Evolutionary conservation across 2,797 vertebrate genomes (phyloP).

Genomic region (Peromyscus attwateri): DNA sequence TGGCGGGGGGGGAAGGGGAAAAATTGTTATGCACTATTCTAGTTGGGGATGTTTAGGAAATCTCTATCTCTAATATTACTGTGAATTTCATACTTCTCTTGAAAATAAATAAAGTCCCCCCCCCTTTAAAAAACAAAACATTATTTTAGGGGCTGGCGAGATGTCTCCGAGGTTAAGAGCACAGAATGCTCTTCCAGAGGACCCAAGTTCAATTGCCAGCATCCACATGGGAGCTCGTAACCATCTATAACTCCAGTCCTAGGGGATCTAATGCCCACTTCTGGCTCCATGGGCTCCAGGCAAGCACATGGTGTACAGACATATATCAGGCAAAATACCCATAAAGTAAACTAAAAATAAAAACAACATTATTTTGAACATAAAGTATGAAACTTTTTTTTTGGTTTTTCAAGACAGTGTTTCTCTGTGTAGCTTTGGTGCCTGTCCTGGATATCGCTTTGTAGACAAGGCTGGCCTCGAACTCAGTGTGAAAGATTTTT

Average conservation of each 20-base stretch:
- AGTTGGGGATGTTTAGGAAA: background rate
- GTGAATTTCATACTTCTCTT: background rate
- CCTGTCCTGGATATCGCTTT: no score
- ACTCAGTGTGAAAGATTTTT: conserved; percentile 20
- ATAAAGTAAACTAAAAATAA: background rate
- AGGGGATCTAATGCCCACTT: background rate
- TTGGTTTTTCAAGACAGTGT: no score
- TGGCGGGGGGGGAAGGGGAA: background rate
- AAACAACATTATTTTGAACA: background rate
- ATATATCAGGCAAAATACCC: background rate
- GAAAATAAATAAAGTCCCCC: background rate
- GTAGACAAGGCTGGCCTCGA: no score
- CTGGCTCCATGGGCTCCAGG: background rate
- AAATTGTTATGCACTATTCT: background rate
- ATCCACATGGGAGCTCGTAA: background rate
- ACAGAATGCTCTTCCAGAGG: background rate
- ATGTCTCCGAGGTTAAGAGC: background rate
- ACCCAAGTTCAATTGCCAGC: background rate
- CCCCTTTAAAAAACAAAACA: background rate
- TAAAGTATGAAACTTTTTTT: background rate
- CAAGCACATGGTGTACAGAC: background rate
- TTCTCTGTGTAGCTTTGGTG: no score
- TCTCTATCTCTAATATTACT: background rate
- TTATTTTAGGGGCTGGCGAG: background rate
- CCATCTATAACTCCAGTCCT: background rate